phyloP scores from a whole-genome alignment of 2,113 vertebrate species.

The Oryzias curvinotus region DNA sequence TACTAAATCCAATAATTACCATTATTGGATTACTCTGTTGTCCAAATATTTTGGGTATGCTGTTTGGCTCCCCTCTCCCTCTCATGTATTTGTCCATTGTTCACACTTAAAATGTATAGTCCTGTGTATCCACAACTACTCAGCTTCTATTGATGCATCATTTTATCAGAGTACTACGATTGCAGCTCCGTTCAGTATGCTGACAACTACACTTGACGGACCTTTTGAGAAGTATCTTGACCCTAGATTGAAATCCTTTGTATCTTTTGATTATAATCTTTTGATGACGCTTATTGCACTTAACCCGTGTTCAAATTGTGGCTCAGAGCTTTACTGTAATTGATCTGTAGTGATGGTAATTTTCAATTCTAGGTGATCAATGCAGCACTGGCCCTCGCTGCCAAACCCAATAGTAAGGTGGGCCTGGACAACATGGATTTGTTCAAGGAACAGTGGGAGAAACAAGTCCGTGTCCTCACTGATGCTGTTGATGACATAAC shows the following conservation, averaged over 20 bases:
- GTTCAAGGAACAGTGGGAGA: constrained; percentile 99
- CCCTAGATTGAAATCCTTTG: constrained; percentile 17
- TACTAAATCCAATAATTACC: no score
- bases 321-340: constrained; percentile 52
- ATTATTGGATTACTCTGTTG: no score
- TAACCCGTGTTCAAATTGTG: constrained; percentile 54
- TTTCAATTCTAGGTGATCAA: constrained; percentile 93
- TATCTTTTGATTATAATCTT: no score
- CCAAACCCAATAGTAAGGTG: constrained; percentile 98
- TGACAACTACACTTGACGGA: constrained; percentile 19
- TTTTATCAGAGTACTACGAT: no score
- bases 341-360: constrained; percentile 65
- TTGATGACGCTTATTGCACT: constrained; percentile 41
- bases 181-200: no score
- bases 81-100: no score
- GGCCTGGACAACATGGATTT: constrained; percentile 99
- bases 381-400: constrained; percentile 94
- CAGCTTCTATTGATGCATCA: no score
- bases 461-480: constrained; percentile 93
- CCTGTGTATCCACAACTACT: no score
- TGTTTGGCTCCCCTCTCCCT: no score
- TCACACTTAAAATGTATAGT: no score
- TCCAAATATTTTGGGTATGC: no score
- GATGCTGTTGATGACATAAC: constrained; percentile 99
- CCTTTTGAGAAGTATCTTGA: constrained; percentile 48